phyloP scores from a whole-genome alignment of 2,113 vertebrate species.

The Leucopsar rothschildi region DNA sequence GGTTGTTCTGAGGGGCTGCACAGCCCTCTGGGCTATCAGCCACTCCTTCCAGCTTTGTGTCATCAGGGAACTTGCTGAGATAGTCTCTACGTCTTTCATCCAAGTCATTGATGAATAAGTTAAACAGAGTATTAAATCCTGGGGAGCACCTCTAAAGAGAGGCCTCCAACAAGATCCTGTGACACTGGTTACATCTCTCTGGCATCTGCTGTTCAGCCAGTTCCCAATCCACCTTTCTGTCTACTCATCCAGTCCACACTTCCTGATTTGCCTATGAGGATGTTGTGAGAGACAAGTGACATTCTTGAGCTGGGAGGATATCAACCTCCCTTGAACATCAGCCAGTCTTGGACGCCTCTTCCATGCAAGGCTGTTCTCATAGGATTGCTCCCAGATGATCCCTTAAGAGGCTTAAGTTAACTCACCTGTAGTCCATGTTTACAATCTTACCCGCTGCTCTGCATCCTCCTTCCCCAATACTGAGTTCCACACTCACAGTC shows the following conservation, averaged over 20 bases:
- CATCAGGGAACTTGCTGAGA: not conserved
- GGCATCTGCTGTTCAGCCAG: not conserved
- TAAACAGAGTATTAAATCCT: not conserved
- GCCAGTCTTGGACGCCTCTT: not conserved
- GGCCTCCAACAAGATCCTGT: not conserved
- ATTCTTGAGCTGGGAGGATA: not conserved
- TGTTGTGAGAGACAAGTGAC: not conserved
- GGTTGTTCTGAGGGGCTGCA: not conserved
- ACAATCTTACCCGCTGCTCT: not conserved
- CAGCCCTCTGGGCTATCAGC: fast-evolving
- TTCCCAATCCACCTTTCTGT: not conserved
- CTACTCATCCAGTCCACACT: not conserved
- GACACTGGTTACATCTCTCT: not conserved
- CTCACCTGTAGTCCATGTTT: not conserved
- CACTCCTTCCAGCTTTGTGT: not conserved
- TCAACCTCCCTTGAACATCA: not conserved
- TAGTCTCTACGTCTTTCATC: fast-evolving
- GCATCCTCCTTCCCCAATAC: not conserved
- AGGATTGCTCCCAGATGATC: not conserved
- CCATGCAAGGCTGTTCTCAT: not conserved
- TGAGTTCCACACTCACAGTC: not conserved
- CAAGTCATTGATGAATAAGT: not conserved
- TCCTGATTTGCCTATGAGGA: not conserved
- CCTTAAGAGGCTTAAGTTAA: not conserved
- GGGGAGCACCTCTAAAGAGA: not conserved